Evolutionary conservation across 2,797 vertebrate genomes (phyloP).

Genomic region (Neosilurus mollespiculum): DNA sequence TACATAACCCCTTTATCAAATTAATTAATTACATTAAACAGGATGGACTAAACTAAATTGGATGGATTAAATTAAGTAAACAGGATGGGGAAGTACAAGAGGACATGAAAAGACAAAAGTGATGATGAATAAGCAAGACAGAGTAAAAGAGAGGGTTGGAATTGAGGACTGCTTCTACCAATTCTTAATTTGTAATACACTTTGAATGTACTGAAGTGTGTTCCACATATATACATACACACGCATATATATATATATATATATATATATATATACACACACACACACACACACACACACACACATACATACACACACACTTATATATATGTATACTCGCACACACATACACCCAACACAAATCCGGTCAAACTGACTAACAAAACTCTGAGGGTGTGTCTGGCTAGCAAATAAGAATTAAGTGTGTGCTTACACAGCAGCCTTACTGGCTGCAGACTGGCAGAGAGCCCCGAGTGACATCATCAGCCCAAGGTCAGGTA

Average conservation of each 20-base stretch:
- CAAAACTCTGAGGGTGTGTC: slow-evolving; percentile 16
- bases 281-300: too few species aligned
- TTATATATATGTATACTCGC: neutral
- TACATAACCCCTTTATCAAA: neutral
- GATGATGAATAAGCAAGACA: neutral
- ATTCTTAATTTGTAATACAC: neutral
- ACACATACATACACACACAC: too few species aligned
- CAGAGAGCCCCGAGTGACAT: slow-evolving; percentile 62
- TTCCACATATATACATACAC: neutral
- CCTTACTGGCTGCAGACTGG: slow-evolving; percentile 55
- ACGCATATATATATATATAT: too few species aligned
- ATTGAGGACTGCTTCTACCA: neutral
- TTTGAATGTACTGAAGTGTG: neutral
- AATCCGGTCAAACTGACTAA: neutral
- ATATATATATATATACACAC: too few species aligned
- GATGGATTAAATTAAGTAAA: too few species aligned
- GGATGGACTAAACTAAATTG: too few species aligned
- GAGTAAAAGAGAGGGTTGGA: neutral
- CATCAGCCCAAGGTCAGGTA: slow-evolving; percentile 62
- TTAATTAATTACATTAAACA: neutral
- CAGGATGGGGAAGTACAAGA: neutral
- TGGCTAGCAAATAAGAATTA: slow-evolving; percentile 32
- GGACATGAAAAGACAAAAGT: neutral
- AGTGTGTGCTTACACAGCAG: slow-evolving; percentile 54
- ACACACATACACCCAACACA: neutral